Conservation (phyloP, 2,888 invertebrate genomes). For the Drosophila anceps region DNA sequence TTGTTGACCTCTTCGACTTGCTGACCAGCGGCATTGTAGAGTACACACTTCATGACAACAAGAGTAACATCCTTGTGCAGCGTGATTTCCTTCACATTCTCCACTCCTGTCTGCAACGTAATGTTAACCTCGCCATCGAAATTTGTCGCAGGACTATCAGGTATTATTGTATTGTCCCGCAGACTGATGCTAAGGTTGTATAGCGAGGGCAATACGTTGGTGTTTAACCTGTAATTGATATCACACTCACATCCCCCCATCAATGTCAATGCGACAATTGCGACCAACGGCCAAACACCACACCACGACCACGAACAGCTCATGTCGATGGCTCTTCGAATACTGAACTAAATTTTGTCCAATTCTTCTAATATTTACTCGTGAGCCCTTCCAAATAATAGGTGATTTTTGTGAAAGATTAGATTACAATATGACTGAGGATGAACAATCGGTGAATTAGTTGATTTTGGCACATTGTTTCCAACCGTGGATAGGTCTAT, state of each 20-base stretch:
- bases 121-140: slow-evolving; percentile 85
- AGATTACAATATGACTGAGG: slow-evolving; percentile 24
- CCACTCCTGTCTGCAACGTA: slow-evolving; percentile 84
- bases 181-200: slow-evolving; percentile 87
- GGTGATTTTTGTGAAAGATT: slow-evolving; percentile 23
- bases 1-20: slow-evolving; percentile 34
- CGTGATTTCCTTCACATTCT: slow-evolving; percentile 85
- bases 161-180: slow-evolving; percentile 37
- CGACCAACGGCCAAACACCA: slow-evolving; percentile 5
- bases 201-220: slow-evolving; percentile 85
- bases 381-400: neutral
- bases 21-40: slow-evolving; percentile 43
- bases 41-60: slow-evolving; percentile 49
- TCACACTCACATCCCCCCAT: slow-evolving; percentile 21
- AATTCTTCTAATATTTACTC: neutral
- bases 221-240: slow-evolving; percentile 73
- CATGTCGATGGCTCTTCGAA: slow-evolving; percentile 38
- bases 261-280: slow-evolving; percentile 26
- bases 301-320: slow-evolving; percentile 12
- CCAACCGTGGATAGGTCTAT: neutral
- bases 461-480: slow-evolving; percentile 1
- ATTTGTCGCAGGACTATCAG: slow-evolving; percentile 54
- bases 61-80: slow-evolving; percentile 84
- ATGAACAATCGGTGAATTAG: neutral
- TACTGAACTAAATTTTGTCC: slow-evolving; percentile 28